Base-by-base conservation (phyloP, 2,888 invertebrate species). In the Apodemia mormo region DNA sequence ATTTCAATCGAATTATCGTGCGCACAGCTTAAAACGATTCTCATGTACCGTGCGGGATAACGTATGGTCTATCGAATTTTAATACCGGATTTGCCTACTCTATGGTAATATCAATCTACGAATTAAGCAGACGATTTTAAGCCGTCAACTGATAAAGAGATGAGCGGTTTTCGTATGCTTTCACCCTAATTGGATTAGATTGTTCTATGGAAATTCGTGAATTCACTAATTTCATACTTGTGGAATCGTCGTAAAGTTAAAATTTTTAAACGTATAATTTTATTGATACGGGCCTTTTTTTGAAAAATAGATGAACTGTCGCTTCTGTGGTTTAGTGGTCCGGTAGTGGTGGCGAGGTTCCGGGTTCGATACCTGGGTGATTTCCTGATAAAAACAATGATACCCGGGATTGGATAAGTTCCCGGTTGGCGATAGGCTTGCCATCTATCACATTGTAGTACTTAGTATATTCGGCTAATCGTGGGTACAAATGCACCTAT, bases 41-140 rank as follows among this genome's bases (percentile, higher is more conserved):
- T 78, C 89, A 66, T 92, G 92, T 92, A 81, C 77, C 81, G 68
- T 71, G 73, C 78, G 77, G 86, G 89, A 89, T 90, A 89, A 88
- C 82, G 85, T 85, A 87, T 85, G 90, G 85, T 82, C 87, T 82
- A 88, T 87, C 85, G 87, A 84, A 84, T 89, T 89, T 90, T 87
- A 90, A 92, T 90, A 86, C 89, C 77, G 82, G 86, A 86, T 90
- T 89, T 86, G 83, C 83, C 81, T 85, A 83, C 82, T 83, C 81
- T 82, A 74, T 83, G 82, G 78, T 82, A 83, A 83, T 86, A 85
- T 85, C 82, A 80, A 79, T 79, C 75, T 79, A 76, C 75, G 79
- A 72, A 76, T 78, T 77, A 78, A 73, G 76, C 81, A 74, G 75
- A 77, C 81, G 78, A 85, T 76, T 83, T 81, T 84, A 81, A 82